A percentile compares a stretch with the other conserved stretches of the same genome.
These are phyloP conservation scores for Stictocephala bisonia DNA, from an alignment of 2,888 invertebrate species.

Conservation along the genomic window DNA sequence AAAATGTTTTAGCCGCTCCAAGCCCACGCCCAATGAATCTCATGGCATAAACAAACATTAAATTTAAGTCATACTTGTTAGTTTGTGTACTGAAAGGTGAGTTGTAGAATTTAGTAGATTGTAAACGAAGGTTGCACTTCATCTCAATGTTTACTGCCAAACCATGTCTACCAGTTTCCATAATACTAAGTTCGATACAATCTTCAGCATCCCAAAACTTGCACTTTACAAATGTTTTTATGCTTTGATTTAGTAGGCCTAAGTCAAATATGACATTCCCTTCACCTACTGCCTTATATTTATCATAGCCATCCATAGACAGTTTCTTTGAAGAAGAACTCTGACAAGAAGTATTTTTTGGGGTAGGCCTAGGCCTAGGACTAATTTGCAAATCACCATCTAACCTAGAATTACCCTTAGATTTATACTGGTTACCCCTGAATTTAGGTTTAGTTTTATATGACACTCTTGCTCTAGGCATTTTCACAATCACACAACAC, in stretches of 20 bases:
- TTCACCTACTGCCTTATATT: constrained; percentile 18
- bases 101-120: background rate
- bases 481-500: too few relatives aligned
- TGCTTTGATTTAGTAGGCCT: constrained; percentile 22
- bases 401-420: too few relatives aligned
- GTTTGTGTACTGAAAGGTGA: background rate
- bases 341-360: constrained; percentile 6
- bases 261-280: constrained; percentile 36
- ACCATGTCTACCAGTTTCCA: constrained; percentile 12
- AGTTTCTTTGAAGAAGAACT: constrained; percentile 34
- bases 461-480: too few relatives aligned
- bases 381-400: too few relatives aligned
- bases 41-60: constrained; percentile 34
- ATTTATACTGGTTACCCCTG: too few relatives aligned
- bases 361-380: too few relatives aligned
- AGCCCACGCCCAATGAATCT: constrained; percentile 24
- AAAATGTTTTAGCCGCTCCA: constrained; percentile 11
- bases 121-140: background rate
- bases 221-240: constrained; percentile 32
- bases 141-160: constrained; percentile 20
- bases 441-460: too few relatives aligned
- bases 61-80: constrained; percentile 28
- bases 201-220: constrained; percentile 32
- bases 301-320: constrained; percentile 28
- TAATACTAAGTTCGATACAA: constrained; percentile 29